phyloP scores from a whole-genome alignment of 2,113 vertebrate species.

The Daphoenositta chrysoptera region DNA sequence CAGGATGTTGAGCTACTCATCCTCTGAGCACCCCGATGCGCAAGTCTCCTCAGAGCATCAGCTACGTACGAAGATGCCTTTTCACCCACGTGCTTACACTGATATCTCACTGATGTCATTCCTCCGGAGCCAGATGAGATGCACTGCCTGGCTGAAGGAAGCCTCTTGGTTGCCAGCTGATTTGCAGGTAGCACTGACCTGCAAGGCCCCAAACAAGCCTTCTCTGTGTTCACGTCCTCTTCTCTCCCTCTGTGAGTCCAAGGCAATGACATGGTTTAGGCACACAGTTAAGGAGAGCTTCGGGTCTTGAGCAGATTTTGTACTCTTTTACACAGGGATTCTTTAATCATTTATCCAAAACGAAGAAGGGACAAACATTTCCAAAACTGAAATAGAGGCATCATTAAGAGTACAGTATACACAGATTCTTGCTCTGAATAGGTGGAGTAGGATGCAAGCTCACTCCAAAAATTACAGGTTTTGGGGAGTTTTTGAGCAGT shows the following conservation, averaged over 20 bases:
- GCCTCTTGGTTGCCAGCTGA: neutral
- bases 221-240: rapidly evolving
- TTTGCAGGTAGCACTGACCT: neutral
- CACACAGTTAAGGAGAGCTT: neutral
- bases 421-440: neutral
- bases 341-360: neutral
- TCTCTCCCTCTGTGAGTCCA: neutral
- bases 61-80: neutral
- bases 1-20: neutral
- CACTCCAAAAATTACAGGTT: neutral
- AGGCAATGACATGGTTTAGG: neutral
- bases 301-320: neutral
- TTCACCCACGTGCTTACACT: neutral
- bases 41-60: neutral
- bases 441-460: neutral
- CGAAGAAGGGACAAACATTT: neutral
- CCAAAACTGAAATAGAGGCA: neutral
- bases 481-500: neutral
- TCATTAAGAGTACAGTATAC: neutral
- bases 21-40: neutral
- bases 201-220: neutral
- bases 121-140: neutral
- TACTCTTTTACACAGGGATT: neutral
- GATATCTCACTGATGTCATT: neutral
- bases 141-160: neutral